phyloP scores from a whole-genome alignment of 2,113 vertebrate genomes.

The Pluvialis apricaria region DNA sequence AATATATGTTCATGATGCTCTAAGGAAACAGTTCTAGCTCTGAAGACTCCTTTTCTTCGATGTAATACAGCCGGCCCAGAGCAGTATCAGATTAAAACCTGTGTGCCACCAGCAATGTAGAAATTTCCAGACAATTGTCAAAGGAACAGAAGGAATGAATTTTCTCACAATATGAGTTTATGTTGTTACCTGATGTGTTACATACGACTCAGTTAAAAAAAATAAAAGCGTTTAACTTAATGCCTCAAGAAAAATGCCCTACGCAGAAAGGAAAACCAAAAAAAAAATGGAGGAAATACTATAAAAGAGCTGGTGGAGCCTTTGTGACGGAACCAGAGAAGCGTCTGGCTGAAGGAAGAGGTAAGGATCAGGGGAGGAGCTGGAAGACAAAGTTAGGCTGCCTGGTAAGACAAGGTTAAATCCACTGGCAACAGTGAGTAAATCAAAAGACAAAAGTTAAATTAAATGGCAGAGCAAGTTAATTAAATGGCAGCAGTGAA shows the following conservation, averaged over 20 bases:
- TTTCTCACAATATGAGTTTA: background rate
- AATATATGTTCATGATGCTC: background rate
- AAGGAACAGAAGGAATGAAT: background rate
- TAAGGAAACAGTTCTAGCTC: background rate
- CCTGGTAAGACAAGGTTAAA: background rate
- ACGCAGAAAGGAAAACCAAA: background rate
- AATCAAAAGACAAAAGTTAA: conserved; percentile 34
- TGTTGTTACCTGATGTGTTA: background rate
- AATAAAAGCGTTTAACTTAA: background rate
- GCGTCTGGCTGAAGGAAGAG: background rate
- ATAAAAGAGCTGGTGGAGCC: background rate
- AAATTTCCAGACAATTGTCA: background rate
- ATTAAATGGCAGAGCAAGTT: conserved; percentile 12
- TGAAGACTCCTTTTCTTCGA: background rate
- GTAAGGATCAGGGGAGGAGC: background rate
- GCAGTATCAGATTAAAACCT: background rate
- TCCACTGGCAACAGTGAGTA: background rate
- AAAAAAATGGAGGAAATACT: background rate
- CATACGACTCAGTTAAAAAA: background rate
- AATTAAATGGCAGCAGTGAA: conserved; percentile 37
- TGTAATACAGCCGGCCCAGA: background rate
- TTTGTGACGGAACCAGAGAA: background rate
- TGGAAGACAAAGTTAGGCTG: background rate
- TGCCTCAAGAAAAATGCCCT: background rate
- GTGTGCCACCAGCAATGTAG: background rate